Evolutionary conservation across 1,140 invertebrate species (phyloP), one percentile per base, ranked within the genome.

Genomic region (Pristionchus pacificus): DNA sequence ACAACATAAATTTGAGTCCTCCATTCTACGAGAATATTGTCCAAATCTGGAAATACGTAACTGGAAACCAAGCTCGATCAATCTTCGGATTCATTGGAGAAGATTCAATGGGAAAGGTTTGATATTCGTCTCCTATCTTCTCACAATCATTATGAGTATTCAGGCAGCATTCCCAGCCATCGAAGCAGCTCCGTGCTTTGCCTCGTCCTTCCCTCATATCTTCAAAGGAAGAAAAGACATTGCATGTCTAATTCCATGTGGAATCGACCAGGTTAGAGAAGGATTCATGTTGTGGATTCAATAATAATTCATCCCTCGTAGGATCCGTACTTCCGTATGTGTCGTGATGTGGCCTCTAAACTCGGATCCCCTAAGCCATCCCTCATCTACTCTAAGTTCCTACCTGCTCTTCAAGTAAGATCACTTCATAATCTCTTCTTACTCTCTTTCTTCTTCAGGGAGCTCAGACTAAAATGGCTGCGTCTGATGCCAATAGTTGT

Each of bases 251-350:
- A 96, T 99, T 75, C 96, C 96, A 0, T 98, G 95, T 86, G 97
- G 93, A 30, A 98, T 99, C 80, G 97, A 99, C 88, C 97, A 99
- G 86, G 89, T 89, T n/a, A n/a, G n/a, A n/a, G n/a, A n/a, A n/a
- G n/a, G n/a, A n/a, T n/a, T n/a, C n/a, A n/a, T n/a, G n/a, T n/a
- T n/a, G n/a, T n/a, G n/a, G n/a, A n/a, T n/a, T n/a, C n/a, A n/a
- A n/a, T n/a, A n/a, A n/a, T n/a, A n/a, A n/a, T n/a, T n/a, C n/a
- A n/a, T 49, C 38, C 38, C 38, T 19, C 19, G 6, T 78, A 89
- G 88, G 96, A 98, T 86, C 96, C 96, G 0, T 98, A 98, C 85
- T 98, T 99, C 85, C 88, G 96, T 68, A 97, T 99, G 95, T 95
- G 93, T 0, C 88, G 96, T 71, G 96, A 99, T 86, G 93, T 97